phyloP scores from a whole-genome alignment of 2,113 vertebrate genomes.

The Rhinolophus ferrumequinum region DNA sequence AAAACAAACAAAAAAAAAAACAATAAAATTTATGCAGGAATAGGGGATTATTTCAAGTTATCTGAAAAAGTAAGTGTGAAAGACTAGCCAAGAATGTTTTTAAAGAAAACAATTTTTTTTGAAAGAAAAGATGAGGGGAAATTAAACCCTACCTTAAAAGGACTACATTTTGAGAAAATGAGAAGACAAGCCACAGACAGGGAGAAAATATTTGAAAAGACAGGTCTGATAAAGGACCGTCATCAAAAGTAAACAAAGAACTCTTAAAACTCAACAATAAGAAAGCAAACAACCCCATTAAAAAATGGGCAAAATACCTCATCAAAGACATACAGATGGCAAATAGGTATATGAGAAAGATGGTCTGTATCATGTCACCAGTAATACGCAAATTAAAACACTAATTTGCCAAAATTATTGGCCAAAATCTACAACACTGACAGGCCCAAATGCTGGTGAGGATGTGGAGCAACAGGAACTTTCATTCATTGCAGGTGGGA shows the following conservation, averaged over 20 bases:
- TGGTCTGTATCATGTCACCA: not conserved
- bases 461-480: not conserved
- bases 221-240: not conserved
- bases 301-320: not conserved
- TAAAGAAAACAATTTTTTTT: not conserved
- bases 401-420: too few relatives aligned
- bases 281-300: not conserved
- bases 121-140: not conserved
- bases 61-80: not conserved
- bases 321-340: not conserved
- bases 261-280: not conserved
- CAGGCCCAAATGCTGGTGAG: not conserved
- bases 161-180: not conserved
- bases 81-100: not conserved
- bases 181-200: not conserved
- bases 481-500: not conserved
- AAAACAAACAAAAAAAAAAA: too few relatives aligned
- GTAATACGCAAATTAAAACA: not conserved
- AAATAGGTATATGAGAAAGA: not conserved
- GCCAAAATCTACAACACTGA: not conserved
- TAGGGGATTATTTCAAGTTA: not conserved
- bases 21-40: not conserved
- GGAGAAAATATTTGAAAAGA: not conserved
- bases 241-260: not conserved
- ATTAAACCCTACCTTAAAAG: not conserved